phyloP scores from a whole-genome alignment of 2,888 invertebrate genomes.

The Koerneria pararmatus region DNA sequence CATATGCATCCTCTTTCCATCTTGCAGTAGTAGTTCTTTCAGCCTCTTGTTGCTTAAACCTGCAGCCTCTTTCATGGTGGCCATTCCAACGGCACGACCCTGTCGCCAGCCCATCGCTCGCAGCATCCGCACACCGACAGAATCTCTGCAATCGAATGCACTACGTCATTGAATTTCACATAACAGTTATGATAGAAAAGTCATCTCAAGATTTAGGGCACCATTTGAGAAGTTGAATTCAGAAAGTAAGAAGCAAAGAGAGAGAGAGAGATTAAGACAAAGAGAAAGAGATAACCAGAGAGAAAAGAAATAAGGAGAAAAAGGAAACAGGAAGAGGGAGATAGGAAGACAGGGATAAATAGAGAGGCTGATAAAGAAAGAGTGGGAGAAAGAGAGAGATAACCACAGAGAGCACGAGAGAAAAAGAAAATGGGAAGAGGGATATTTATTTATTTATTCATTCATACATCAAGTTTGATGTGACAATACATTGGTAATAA shows the following conservation, averaged over 20 bases:
- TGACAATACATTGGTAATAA: too few relatives aligned
- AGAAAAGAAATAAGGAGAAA: too few relatives aligned
- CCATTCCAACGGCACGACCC: constrained; percentile 76
- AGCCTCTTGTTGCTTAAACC: constrained; percentile 20
- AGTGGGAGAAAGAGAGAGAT: constrained; percentile 1
- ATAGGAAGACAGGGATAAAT: too few relatives aligned
- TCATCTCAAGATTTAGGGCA: too few relatives aligned
- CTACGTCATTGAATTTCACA: not conserved
- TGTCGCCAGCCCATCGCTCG: constrained; percentile 87
- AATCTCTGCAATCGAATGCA: constrained; percentile 68
- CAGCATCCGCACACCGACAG: constrained; percentile 80
- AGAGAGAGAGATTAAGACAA: not conserved
- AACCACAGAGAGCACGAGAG: too few relatives aligned
- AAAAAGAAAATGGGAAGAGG: too few relatives aligned
- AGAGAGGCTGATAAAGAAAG: constrained; percentile 1
- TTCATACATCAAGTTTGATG: too few relatives aligned
- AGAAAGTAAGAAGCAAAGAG: not conserved
- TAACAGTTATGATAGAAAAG: not conserved
- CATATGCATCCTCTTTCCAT: constrained; percentile 40
- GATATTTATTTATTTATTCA: too few relatives aligned
- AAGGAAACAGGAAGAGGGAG: too few relatives aligned
- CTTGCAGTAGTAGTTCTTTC: constrained; percentile 30
- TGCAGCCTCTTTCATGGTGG: constrained; percentile 26
- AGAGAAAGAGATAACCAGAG: not conserved
- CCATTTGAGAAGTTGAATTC: too few relatives aligned